A percentile compares a stretch with the other conserved stretches of the same genome.
These are phyloP conservation scores for Cephus spinipes DNA, from an alignment of 2,888 invertebrate species.

Conservation along the genomic window DNA sequence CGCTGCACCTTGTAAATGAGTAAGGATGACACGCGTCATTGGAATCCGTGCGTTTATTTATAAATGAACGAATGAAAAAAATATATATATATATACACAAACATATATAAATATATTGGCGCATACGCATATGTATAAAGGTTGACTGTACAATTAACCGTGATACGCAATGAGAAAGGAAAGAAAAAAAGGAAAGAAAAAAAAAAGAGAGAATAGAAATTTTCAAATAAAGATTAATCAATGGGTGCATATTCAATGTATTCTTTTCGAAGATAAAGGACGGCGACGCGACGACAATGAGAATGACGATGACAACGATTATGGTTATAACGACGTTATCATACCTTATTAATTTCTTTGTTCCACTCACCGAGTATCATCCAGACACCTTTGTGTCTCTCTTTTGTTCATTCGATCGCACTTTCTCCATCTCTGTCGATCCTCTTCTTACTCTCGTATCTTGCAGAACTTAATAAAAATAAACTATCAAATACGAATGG, in stretches of 20 bases:
- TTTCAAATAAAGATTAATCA: conserved; percentile 2
- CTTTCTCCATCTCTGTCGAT: background rate
- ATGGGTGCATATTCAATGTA: background rate
- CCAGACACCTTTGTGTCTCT: too few species aligned
- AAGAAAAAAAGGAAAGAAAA: background rate
- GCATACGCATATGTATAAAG: background rate
- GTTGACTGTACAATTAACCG: conserved; percentile 1
- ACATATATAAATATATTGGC: conserved; percentile 1
- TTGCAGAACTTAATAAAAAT: conserved; percentile 35
- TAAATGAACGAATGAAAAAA: background rate
- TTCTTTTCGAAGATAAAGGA: background rate
- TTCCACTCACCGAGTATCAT: too few species aligned
- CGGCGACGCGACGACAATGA: too few species aligned
- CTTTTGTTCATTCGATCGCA: too few species aligned
- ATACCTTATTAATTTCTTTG: too few species aligned
- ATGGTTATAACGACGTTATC: too few species aligned
- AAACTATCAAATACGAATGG: conserved; percentile 30
- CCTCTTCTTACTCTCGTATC: conserved; percentile 25
- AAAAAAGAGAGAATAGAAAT: background rate
- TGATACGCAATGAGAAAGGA: background rate
- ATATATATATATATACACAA: background rate
- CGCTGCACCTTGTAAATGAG: background rate
- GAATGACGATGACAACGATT: too few species aligned
- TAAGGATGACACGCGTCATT: background rate
- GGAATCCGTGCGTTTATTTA: background rate